Base-by-base conservation (phyloP, 2,888 invertebrate species). In the Noctua pronuba region DNA sequence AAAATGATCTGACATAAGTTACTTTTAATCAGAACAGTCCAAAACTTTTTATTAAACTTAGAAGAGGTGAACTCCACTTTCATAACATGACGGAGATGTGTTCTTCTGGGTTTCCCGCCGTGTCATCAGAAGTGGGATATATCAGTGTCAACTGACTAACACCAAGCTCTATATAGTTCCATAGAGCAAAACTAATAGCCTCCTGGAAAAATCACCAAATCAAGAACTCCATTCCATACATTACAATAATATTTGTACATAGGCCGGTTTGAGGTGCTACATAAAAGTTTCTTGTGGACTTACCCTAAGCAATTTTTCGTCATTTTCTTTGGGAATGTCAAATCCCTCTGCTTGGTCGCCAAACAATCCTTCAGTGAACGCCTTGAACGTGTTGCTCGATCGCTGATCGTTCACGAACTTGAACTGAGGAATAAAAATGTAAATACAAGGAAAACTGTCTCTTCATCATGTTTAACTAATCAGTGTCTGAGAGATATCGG, bases 351-450 rank as follows among this genome's bases (percentile, higher is more conserved):
- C 96, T 52, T 96, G 96, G 1, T 95, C 92, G 1, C 97, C 97
- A 89, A 98, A 98, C 35, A 98, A 89, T 0, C 98, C 98, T 88
- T 97, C 97, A 24, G 97, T 97, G 90, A 98, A 98, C 0, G 98
- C 97, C 64, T 96, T 95, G 92, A 97, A 97, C 67, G 97, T 97
- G 38, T 97, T 97, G 66, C 94, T 95, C 0, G 97, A 97, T n/a
- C 97, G 95, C 84, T 97, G 95, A 66, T 97, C 97, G 68, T 97
- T 96, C 0, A 97, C 97, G 87, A 97, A 97, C 86, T 97, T 97
- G 90, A 98, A 98, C 98, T 98, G 92, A 28, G 96, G 93, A 62
- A 62, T 62, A 2, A 35, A 10, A 35, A 21, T 18, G 31, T 3
- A 35, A 62, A 62, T 31, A 62, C 21, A 62, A 60, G 8, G 18